phyloP scores from a whole-genome alignment of 2,797 vertebrate species.

The Lutjanus argentimaculatus region DNA sequence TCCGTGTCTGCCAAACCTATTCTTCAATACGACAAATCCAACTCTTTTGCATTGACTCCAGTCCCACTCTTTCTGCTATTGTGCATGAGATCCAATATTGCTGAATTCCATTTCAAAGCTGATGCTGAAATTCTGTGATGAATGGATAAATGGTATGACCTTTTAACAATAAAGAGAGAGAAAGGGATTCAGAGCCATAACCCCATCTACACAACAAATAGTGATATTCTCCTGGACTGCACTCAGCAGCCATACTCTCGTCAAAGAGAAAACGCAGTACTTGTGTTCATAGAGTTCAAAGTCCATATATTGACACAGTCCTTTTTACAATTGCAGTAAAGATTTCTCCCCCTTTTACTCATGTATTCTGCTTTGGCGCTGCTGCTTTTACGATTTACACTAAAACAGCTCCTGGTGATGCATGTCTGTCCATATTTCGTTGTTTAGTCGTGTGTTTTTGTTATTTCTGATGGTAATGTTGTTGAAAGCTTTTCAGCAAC shows the following conservation, averaged over 20 bases:
- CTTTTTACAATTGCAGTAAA: neutral
- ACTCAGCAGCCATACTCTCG: neutral
- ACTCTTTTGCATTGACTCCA: conserved; percentile 19
- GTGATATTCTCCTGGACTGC: neutral
- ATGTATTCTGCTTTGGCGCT: neutral
- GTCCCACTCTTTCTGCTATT: conserved; percentile 12
- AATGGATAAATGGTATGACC: conserved; percentile 29
- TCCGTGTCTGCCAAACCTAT: conserved; percentile 39
- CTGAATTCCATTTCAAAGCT: conserved; percentile 17
- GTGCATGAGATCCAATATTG: conserved; percentile 20
- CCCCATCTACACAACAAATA: neutral
- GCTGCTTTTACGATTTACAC: neutral
- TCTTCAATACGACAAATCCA: conserved; percentile 57
- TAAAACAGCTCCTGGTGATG: conserved; percentile 4
- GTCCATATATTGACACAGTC: neutral
- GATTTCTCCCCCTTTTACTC: neutral
- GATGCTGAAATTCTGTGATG: conserved; percentile 38
- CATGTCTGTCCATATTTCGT: conserved; percentile 12
- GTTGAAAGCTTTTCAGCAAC: conserved; percentile 46
- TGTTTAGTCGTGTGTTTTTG: conserved; percentile 1
- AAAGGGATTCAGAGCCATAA: conserved; percentile 7
- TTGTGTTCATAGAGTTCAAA: neutral
- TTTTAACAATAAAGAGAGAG: conserved; percentile 12
- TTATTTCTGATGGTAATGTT: conserved; percentile 30
- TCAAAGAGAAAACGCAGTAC: neutral